These are phyloP conservation scores for Paelopatides confundens DNA, from an alignment of 53 echinoderm and acorn worm genomes.

Conservation along the genomic window DNA sequence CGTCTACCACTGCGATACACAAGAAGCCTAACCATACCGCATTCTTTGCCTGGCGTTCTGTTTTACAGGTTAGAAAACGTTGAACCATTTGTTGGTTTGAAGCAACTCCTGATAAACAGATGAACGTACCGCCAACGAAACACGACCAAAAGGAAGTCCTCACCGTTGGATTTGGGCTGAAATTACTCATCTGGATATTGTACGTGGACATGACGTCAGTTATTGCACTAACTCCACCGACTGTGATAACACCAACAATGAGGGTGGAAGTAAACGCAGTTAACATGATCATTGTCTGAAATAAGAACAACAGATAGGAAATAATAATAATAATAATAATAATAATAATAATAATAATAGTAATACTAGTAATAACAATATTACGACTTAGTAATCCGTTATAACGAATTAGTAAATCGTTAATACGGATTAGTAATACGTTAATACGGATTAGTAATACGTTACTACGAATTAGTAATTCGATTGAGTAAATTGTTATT, in stretches of 20 bases:
- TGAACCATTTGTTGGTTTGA: constrained; percentile 46
- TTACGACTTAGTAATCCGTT: too few relatives aligned
- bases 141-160: constrained; percentile 42
- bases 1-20: constrained; percentile 14
- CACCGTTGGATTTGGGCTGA: constrained; percentile 23
- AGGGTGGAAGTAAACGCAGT: constrained; percentile 30
- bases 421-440: too few relatives aligned
- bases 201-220: background rate
- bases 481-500: too few relatives aligned
- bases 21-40: constrained; percentile 34
- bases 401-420: too few relatives aligned
- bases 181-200: background rate
- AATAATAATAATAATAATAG: background rate
- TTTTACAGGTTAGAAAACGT: constrained; percentile 35
- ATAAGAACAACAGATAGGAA: background rate
- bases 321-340: background rate
- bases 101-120: background rate
- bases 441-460: too few relatives aligned
- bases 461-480: too few relatives aligned
- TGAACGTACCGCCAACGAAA: constrained; percentile 36
- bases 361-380: background rate
- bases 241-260: background rate
- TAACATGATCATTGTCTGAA: constrained; percentile 31
- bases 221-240: constrained; percentile 9
- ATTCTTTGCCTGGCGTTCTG: constrained; percentile 22